Percentiles rank a stretch among this genome's conserved stretches.
Evolutionary conservation across 2,113 vertebrate genomes (phyloP).

Genomic region (Leucoraja erinaceus): DNA sequence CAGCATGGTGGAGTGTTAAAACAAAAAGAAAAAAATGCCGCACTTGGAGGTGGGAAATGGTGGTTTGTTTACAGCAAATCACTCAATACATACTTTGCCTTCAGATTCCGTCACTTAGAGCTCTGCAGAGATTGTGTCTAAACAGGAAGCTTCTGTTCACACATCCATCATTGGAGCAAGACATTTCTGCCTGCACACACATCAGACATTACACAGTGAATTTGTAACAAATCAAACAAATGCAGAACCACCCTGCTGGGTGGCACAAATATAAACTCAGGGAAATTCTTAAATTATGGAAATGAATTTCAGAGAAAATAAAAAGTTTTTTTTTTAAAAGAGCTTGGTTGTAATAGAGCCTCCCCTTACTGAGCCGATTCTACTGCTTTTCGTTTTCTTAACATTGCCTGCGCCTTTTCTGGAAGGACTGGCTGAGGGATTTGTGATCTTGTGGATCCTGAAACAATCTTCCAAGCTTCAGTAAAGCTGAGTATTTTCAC

Average conservation of each 20-base stretch:
- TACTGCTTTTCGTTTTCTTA: background rate
- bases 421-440: background rate
- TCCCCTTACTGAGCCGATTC: background rate
- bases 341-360: background rate
- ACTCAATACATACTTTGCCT: conserved; percentile 10
- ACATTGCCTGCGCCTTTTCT: background rate
- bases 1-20: background rate
- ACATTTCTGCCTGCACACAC: background rate
- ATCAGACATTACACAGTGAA: background rate
- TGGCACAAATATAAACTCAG: background rate
- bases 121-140: background rate
- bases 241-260: background rate
- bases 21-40: background rate
- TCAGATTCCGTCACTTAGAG: conserved; percentile 12
- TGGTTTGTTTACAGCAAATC: background rate
- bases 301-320: background rate
- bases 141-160: conserved; percentile 24
- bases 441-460: background rate
- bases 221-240: background rate
- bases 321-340: too few relatives aligned
- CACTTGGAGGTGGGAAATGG: background rate
- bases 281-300: background rate
- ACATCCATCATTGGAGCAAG: conserved; percentile 1
- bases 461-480: background rate
- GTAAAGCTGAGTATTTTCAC: too few relatives aligned